Conservation (phyloP, 2,888 invertebrate species). For the Temnothorax unifasciatus region DNA sequence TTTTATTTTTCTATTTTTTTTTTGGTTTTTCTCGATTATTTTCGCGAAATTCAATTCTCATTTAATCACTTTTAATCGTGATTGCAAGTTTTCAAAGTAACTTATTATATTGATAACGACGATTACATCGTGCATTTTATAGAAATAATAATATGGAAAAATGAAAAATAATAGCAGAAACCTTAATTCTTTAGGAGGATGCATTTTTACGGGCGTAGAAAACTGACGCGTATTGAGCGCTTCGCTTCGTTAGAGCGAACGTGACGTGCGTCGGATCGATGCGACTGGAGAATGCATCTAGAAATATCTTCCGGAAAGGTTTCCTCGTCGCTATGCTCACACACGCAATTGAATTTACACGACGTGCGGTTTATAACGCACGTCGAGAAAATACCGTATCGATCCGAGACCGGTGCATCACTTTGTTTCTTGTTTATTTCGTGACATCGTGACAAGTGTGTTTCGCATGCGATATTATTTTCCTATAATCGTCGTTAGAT, state of each 20-base stretch:
- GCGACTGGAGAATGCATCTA: slow-evolving; percentile 33
- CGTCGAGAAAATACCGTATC: slow-evolving; percentile 31
- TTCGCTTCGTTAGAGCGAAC: slow-evolving; percentile 5
- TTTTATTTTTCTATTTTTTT: background rate
- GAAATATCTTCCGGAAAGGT: slow-evolving; percentile 32
- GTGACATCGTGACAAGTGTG: slow-evolving; percentile 7
- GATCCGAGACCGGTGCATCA: slow-evolving; percentile 12
- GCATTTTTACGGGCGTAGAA: background rate
- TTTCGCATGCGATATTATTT: background rate
- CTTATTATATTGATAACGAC: background rate
- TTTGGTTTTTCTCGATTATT: background rate
- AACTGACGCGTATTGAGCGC: background rate
- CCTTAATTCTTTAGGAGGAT: background rate
- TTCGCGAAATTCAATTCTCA: background rate
- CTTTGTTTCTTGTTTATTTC: background rate
- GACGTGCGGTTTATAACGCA: slow-evolving; percentile 16
- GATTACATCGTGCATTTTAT: background rate
- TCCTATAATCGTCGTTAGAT: background rate
- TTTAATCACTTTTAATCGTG: background rate
- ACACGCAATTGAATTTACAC: slow-evolving; percentile 42
- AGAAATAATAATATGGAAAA: background rate
- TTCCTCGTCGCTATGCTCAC: slow-evolving; percentile 2
- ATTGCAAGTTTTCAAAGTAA: background rate
- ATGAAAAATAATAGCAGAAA: background rate
- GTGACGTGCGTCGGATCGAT: slow-evolving; percentile 29